phyloP scores from a whole-genome alignment of 2,113 vertebrate genomes.

The Chrysemys picta region DNA sequence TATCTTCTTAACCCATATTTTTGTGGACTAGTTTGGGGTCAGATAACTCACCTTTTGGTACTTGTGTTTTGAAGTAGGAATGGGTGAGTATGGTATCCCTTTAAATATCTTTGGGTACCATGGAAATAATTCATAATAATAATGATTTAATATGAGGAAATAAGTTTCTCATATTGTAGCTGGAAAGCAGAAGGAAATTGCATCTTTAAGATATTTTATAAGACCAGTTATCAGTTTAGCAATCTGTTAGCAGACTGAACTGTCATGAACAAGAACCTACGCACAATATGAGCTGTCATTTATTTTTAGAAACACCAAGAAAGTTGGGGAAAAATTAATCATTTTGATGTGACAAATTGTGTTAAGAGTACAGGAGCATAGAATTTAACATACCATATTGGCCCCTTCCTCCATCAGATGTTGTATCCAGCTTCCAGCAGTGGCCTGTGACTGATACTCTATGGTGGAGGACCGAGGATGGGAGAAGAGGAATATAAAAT shows the following conservation, averaged over 20 bases:
- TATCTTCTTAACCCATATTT: not conserved
- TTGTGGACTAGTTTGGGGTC: not conserved
- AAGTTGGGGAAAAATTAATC: constrained; percentile 2
- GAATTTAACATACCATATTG: not conserved
- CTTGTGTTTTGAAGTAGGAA: constrained; percentile 1
- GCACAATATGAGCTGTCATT: constrained; percentile 74
- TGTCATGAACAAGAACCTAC: constrained; percentile 74
- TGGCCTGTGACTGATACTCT: not conserved
- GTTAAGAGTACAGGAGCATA: not conserved
- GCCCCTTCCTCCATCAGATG: not conserved
- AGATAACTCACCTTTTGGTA: not conserved
- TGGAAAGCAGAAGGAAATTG: constrained; percentile 49
- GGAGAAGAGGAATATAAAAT: not conserved
- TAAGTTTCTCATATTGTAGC: constrained; percentile 14
- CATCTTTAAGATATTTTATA: constrained; percentile 72
- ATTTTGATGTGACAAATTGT: not conserved
- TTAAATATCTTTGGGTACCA: not conserved
- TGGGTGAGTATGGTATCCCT: not conserved
- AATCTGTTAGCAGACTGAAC: constrained; percentile 76
- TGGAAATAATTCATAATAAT: constrained; percentile 27
- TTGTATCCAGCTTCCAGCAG: not conserved
- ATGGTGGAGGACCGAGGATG: not conserved
- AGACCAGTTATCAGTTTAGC: constrained; percentile 73
- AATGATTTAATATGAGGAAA: constrained; percentile 36
- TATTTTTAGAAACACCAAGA: constrained; percentile 73